Evolutionary conservation across 2,113 vertebrate species (phyloP), one percentile per base, ranked within the genome.

Genomic region (Pandion haliaetus): DNA sequence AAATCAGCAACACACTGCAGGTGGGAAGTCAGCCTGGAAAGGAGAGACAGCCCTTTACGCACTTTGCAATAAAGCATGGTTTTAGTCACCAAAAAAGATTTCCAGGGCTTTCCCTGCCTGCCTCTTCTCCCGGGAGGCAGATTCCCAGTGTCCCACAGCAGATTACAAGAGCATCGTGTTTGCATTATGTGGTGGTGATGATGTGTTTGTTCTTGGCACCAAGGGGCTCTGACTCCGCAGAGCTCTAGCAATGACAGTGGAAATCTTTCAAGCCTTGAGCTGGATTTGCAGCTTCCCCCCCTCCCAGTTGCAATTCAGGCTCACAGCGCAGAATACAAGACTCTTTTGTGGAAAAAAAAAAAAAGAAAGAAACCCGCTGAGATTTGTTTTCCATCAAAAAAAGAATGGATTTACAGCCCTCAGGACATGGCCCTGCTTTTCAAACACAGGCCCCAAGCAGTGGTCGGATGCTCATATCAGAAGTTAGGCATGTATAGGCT

Each of bases 1-100:
- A 98, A 98, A 97, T 97, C 98, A 97, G 89, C 95, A 72, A 69
- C 8, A 44, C 79, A 10, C 96, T 65, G 88, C 98, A 98, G 98
- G 97, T 98, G 98, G 95, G 97, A 95, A 97, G 85, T 61, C 97
- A 73, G 81, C 61, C 93, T 95, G 85, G 92, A 96, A 96, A 96
- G 79, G 80, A 79, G 78, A 94, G 85, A 84, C 34, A 1, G 91
- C 50, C 78, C 86, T 88, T 84, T 49, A 77, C 42, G 2, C 58
- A 17, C 72, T 96, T 89, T 40, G 57, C 85, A 57, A 85, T 77
- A 92, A 92, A 86, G 71, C 58, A 58, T 40, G 67, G 67, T 14
- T 94, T 94, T 83, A 93, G 96, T 81, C 96, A 95, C 96, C 69
- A 77, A 74, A 70, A 91, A 86, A 93, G 42, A 67, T 70, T 97